Evolutionary conservation across 2,888 invertebrate species (phyloP).

Genomic region (Encarsia formosa): DNA sequence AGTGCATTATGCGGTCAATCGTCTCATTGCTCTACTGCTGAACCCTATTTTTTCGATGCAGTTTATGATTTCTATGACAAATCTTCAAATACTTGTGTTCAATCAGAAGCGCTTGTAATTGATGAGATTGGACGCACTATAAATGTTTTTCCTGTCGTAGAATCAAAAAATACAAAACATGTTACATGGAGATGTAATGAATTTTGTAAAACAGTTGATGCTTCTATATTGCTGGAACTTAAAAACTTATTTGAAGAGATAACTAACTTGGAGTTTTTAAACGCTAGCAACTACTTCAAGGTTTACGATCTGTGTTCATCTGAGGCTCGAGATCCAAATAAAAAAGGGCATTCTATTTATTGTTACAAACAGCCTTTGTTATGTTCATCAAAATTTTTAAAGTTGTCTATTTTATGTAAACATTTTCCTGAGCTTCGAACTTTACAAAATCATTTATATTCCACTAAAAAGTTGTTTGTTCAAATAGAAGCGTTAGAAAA

Average conservation of each 20-base stretch:
- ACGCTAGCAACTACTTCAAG: background rate
- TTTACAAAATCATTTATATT: background rate
- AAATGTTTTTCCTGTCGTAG: conserved; percentile 3
- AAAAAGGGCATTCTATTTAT: background rate
- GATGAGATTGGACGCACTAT: conserved; percentile 1
- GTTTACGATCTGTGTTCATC: background rate
- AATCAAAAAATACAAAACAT: background rate
- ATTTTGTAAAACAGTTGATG: conserved; percentile 2
- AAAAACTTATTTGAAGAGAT: conserved; percentile 5
- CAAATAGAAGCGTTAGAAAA: background rate
- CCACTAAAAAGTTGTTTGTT: background rate
- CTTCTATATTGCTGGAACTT: background rate
- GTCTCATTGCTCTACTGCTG: background rate
- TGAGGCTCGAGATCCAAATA: background rate
- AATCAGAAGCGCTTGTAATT: background rate
- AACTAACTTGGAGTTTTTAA: background rate
- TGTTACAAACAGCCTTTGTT: conserved; percentile 3
- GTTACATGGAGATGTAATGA: background rate
- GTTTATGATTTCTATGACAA: background rate
- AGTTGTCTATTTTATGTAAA: background rate
- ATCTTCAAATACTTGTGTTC: background rate
- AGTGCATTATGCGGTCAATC: conserved; percentile 3
- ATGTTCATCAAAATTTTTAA: conserved; percentile 3
- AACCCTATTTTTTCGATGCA: conserved; percentile 5
- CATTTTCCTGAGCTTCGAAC: background rate